phyloP scores from a whole-genome alignment of 2,113 vertebrate genomes.

The Oriolus oriolus region DNA sequence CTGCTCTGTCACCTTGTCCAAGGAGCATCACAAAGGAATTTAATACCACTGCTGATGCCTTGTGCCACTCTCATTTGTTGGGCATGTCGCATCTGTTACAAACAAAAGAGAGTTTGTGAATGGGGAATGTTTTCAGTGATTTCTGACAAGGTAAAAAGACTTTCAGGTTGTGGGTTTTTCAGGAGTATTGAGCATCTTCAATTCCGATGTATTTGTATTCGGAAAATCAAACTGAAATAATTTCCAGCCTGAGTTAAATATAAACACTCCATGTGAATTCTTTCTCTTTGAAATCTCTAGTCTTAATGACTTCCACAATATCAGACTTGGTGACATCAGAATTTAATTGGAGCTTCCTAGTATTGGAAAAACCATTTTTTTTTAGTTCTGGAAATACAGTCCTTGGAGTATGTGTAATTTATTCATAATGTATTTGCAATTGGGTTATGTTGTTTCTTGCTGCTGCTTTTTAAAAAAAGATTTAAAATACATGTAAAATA shows the following conservation, averaged over 20 bases:
- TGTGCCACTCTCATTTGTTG: background rate
- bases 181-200: background rate
- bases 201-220: background rate
- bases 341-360: background rate
- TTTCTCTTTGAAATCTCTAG: background rate
- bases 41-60: background rate
- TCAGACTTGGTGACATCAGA: background rate
- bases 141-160: background rate
- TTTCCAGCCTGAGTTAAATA: background rate
- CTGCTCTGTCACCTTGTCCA: background rate
- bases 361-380: background rate
- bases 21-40: background rate
- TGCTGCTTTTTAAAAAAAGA: background rate
- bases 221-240: background rate
- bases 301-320: background rate
- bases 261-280: background rate
- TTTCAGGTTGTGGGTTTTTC: background rate
- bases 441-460: background rate
- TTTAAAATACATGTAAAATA: background rate
- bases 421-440: background rate
- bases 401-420: background rate
- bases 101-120: background rate
- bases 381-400: background rate
- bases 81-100: background rate
- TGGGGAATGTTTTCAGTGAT: background rate